Evolutionary conservation across 2,797 vertebrate species (phyloP).

Genomic region (Microctenopoma lineatum): DNA sequence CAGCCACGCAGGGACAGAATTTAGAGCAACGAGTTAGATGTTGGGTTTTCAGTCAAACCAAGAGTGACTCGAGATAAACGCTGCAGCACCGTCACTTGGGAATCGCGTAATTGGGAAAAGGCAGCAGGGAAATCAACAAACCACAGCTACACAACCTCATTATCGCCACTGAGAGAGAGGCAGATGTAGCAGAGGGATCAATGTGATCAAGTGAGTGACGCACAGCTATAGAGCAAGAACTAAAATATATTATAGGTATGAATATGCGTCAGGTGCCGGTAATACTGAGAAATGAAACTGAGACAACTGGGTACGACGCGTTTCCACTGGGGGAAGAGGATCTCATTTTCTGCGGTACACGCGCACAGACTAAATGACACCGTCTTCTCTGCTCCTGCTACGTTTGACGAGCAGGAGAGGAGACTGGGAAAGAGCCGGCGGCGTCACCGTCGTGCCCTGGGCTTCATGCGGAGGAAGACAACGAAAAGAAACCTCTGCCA

Average conservation of each 20-base stretch:
- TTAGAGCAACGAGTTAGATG: slow-evolving; percentile 33
- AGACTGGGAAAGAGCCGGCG: slow-evolving; percentile 17
- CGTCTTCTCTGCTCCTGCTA: slow-evolving; percentile 31
- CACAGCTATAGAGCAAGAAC: slow-evolving; percentile 8
- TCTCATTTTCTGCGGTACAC: slow-evolving; percentile 32
- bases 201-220: slow-evolving; percentile 16
- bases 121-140: slow-evolving; percentile 43
- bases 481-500: slow-evolving; percentile 38
- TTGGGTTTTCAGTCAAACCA: slow-evolving; percentile 45
- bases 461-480: slow-evolving; percentile 49
- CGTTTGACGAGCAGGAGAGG: slow-evolving; percentile 20
- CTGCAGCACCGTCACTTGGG: slow-evolving; percentile 39
- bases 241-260: neutral
- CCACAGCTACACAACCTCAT: slow-evolving; percentile 38
- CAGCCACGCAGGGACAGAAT: slow-evolving; percentile 12
- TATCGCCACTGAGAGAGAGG: slow-evolving; percentile 27
- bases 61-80: slow-evolving; percentile 52
- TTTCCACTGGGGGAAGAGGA: neutral
- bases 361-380: slow-evolving; percentile 25
- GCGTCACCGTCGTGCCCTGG: slow-evolving; percentile 41
- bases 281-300: neutral
- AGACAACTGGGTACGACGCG: neutral
- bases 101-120: slow-evolving; percentile 47
- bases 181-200: slow-evolving; percentile 16
- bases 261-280: slow-evolving; percentile 1